Base-by-base conservation (phyloP, 2,888 invertebrate genomes). In the Agelastica alni region DNA sequence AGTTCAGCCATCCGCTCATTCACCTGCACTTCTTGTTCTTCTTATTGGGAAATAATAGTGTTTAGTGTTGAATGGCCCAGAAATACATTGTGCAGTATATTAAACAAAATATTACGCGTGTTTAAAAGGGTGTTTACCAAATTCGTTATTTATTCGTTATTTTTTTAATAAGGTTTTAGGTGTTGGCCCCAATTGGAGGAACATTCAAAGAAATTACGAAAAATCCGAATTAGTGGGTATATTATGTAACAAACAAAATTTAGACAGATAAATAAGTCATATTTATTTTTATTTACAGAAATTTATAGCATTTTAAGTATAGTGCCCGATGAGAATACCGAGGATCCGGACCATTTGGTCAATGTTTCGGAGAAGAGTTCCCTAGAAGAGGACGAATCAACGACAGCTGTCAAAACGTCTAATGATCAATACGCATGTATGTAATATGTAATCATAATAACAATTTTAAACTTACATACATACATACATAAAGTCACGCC, bases 131-230 rank as follows among this genome's bases (percentile, higher is more conserved):
- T n/a, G n/a, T n/a, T n/a, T n/a, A n/a, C n/a, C n/a, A n/a, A n/a
- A n/a, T n/a, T n/a, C n/a, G n/a, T n/a, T n/a, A n/a, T n/a, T n/a
- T n/a, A n/a, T n/a, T n/a, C n/a, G n/a, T n/a, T n/a, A n/a, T 16
- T 32, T 4, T 12, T 13, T 20, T 12, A 49, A 55, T 32, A 42
- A 73, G 72, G 69, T 75, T 28, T 57, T 66, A 53, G 75, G 74
- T 20, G 64, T 74, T 3, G 73, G 73, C 17, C 65, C 70, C 13
- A 73, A 70, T 44, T 76, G 76, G 76, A 63, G 73, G 28, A 71
- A 69, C 36, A 66, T 69, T 14, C 71, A 74, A 53, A 68, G 60
- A 13, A 58, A 60, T 16, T 63, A 62, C 31, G 61, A 56, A 14
- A 44, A 49, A 10, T 58, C 61, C 53, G 62, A 62, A 48, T 49